phyloP scores from a whole-genome alignment of 2,113 vertebrate species.

The Pavo muticus region DNA sequence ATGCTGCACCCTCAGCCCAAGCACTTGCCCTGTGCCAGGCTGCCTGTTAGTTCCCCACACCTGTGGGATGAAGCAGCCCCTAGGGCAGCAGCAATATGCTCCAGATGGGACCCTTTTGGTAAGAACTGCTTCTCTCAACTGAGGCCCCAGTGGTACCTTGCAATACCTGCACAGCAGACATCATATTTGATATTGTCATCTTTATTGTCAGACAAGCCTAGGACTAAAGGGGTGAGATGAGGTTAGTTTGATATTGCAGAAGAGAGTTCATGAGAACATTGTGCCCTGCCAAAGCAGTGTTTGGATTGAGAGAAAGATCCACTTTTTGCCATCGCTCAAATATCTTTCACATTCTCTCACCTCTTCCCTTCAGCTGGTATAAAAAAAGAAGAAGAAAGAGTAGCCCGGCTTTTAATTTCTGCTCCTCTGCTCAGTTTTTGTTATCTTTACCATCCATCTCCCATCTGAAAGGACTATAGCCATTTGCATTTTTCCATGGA shows the following conservation, averaged over 20 bases:
- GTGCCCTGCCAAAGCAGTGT: neutral
- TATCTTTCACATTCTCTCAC: neutral
- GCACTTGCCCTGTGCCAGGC: neutral
- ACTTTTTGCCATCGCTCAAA: neutral
- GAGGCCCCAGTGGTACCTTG: neutral
- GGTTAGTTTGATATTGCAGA: neutral
- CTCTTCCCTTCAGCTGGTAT: neutral
- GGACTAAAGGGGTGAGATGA: neutral
- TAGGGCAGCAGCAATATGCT: neutral
- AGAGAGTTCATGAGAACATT: rapidly evolving
- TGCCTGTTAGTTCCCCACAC: neutral
- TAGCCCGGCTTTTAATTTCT: neutral
- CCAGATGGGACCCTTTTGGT: neutral
- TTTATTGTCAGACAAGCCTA: neutral
- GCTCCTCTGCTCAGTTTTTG: neutral
- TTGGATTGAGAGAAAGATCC: neutral
- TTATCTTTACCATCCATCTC: neutral
- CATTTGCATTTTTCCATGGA: neutral
- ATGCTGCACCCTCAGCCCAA: neutral
- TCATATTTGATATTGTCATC: neutral
- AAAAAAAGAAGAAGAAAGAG: neutral
- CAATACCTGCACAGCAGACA: neutral
- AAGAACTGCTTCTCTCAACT: neutral
- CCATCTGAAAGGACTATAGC: neutral
- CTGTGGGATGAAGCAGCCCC: neutral